Percentiles rank a stretch among this genome's conserved stretches.
Evolutionary conservation across 2,113 vertebrate species (phyloP).

Genomic region (Dicaeum eximium): DNA sequence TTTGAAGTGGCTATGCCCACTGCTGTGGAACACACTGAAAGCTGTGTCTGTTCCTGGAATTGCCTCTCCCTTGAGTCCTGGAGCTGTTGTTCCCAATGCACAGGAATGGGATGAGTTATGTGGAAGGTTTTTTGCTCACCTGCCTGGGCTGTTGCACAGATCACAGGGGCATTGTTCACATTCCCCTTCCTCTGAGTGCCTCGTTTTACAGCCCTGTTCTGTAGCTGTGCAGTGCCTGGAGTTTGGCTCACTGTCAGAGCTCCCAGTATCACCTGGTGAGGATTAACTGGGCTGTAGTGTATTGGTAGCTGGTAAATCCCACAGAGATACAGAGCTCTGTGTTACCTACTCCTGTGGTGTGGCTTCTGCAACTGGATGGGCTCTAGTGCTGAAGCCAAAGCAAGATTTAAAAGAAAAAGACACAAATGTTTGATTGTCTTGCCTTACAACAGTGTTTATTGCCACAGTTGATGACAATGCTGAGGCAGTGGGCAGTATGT

Average conservation of each 20-base stretch:
- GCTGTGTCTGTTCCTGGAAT: neutral
- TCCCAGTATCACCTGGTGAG: accelerated
- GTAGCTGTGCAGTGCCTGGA: neutral
- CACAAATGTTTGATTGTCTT: neutral
- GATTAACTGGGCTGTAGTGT: neutral
- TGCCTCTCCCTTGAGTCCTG: neutral
- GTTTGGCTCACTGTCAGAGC: neutral
- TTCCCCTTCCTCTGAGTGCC: neutral
- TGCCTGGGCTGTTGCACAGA: neutral
- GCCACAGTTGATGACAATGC: accelerated
- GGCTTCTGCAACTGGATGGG: neutral
- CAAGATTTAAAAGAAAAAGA: neutral
- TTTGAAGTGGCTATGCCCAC: neutral
- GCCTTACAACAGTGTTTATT: neutral
- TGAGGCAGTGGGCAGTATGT: neutral
- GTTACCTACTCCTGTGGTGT: neutral
- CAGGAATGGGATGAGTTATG: neutral
- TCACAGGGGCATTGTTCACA: accelerated
- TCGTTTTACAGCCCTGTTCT: neutral
- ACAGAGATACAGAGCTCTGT: accelerated
- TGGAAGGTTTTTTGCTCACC: accelerated
- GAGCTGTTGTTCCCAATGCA: accelerated
- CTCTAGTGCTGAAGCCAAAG: neutral
- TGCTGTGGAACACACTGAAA: neutral
- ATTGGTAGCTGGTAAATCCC: neutral